Evolutionary conservation across 2,113 vertebrate genomes (phyloP).

Genomic region (Solenodon paradoxus): DNA sequence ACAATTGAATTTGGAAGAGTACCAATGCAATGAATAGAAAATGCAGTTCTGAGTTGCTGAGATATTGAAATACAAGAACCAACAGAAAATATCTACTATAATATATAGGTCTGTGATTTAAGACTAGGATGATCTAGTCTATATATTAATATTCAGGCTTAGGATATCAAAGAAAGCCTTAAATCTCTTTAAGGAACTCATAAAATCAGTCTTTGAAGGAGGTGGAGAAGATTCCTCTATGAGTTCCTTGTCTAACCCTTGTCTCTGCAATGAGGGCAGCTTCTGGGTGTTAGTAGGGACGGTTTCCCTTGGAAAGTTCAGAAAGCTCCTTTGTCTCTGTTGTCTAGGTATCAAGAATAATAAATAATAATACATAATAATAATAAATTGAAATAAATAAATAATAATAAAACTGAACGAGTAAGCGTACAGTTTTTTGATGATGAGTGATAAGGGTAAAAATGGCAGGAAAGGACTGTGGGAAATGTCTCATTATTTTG

Average conservation of each 20-base stretch:
- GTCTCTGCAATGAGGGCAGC: neutral
- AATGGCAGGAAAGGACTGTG: neutral
- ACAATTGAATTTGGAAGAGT: conserved; percentile 67
- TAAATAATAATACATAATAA: too few species aligned
- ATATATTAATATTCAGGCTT: conserved; percentile 44
- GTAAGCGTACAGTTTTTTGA: neutral
- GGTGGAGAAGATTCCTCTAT: neutral
- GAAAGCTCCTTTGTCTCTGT: neutral
- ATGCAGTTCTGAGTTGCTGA: conserved; percentile 68
- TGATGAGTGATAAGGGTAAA: neutral
- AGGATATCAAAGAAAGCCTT: conserved; percentile 7
- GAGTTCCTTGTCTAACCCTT: neutral
- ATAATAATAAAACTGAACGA: neutral
- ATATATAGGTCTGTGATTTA: conserved; percentile 46
- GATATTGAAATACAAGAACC: conserved; percentile 57
- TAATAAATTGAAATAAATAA: neutral
- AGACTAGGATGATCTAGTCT: conserved; percentile 44
- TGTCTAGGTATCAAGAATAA: neutral
- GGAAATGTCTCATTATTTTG: neutral
- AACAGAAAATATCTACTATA: conserved; percentile 45
- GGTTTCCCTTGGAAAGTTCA: neutral
- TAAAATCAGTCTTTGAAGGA: neutral
- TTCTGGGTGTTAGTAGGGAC: neutral
- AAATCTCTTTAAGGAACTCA: neutral
- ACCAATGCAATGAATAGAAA: conserved; percentile 58